Conservation (phyloP, 2,797 vertebrate species). For the Microctenopoma steveboyesi region DNA sequence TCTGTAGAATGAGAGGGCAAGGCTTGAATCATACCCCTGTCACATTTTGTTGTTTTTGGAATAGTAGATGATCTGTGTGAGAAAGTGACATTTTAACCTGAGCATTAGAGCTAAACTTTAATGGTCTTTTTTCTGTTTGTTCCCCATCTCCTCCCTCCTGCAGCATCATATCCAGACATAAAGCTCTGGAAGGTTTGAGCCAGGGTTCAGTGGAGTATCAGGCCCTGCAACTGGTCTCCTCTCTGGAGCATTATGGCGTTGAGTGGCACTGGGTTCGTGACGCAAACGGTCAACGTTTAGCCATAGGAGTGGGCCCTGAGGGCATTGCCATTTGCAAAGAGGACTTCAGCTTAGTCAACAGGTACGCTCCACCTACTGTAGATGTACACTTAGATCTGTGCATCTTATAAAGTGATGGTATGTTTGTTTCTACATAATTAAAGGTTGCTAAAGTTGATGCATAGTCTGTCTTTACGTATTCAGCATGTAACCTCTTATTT, state of each 20-base stretch:
- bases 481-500: not conserved
- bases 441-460: not conserved
- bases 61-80: too few species aligned
- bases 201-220: constrained; percentile 94
- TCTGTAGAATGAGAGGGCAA: too few species aligned
- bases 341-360: constrained; percentile 92
- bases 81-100: too few species aligned
- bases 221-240: constrained; percentile 91
- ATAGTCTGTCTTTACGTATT: not conserved
- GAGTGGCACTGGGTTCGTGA: constrained; percentile 97
- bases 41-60: not conserved
- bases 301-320: constrained; percentile 95
- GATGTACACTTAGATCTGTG: not conserved
- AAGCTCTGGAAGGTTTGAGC: constrained; percentile 89
- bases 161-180: constrained; percentile 93
- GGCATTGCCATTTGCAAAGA: constrained; percentile 95
- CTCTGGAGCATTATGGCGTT: constrained; percentile 94
- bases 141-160: not conserved
- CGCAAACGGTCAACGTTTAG: constrained; percentile 88
- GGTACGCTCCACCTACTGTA: constrained; percentile 71
- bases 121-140: not conserved
- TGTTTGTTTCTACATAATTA: not conserved
- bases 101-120: constrained; percentile 16
- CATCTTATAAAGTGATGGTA: too few species aligned
- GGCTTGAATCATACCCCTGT: not conserved